These are phyloP conservation scores for Aphis gossypii DNA, from an alignment of 1,140 invertebrate species.

Conservation along the genomic window DNA sequence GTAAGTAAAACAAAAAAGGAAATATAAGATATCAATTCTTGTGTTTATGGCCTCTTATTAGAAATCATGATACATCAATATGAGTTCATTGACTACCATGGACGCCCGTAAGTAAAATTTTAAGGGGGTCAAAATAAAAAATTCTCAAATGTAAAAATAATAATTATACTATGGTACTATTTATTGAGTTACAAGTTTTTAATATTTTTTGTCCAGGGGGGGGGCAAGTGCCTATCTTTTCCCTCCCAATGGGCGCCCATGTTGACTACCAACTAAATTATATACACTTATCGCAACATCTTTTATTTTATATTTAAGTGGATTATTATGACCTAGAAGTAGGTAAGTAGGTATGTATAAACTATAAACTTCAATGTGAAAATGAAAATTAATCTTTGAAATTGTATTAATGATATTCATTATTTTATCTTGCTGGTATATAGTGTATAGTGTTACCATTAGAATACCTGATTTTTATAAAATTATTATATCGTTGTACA, in stretches of 20 bases:
- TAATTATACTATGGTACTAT: too few relatives aligned
- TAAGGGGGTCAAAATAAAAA: too few relatives aligned
- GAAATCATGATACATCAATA: neutral
- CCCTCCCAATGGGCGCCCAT: too few relatives aligned
- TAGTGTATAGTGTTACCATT: too few relatives aligned
- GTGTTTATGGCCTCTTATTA: neutral
- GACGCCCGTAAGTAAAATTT: too few relatives aligned
- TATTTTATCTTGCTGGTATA: too few relatives aligned
- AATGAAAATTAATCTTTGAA: neutral
- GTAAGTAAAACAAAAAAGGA: constrained; percentile 63
- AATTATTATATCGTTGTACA: neutral
- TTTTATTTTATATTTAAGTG: neutral
- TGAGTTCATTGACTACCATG: too few relatives aligned
- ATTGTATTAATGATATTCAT: neutral
- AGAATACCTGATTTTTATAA: neutral
- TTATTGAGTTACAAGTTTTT: too few relatives aligned
- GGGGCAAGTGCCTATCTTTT: too few relatives aligned
- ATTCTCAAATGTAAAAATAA: too few relatives aligned
- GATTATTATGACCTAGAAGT: neutral
- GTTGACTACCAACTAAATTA: neutral
- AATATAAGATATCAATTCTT: neutral
- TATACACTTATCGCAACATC: neutral
- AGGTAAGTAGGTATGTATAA: neutral
- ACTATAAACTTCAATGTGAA: neutral
- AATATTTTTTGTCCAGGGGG: too few relatives aligned